Conservation (phyloP, 2,797 vertebrate species). For the Enteromius argenteus region DNA sequence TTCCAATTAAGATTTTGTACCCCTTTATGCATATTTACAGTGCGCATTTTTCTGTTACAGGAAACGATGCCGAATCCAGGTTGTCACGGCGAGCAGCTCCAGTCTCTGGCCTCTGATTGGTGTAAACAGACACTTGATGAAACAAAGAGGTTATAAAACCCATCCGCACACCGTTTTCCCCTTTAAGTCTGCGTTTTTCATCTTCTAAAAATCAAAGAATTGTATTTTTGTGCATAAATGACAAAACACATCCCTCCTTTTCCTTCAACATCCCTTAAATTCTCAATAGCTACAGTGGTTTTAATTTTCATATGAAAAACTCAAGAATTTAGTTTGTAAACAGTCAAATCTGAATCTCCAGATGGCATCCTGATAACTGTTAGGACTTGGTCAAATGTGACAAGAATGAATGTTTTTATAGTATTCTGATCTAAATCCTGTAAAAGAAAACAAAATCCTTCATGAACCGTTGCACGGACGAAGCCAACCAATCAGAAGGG, state of each 20-base stretch:
- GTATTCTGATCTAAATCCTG: neutral
- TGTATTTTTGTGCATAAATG: conserved; percentile 57
- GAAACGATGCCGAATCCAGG: conserved; percentile 2
- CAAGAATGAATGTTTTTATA: conserved; percentile 22
- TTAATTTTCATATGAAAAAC: conserved; percentile 25
- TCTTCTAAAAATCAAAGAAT: conserved; percentile 42
- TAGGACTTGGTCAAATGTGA: neutral
- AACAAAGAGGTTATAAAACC: conserved; percentile 51
- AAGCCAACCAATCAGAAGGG: conserved; percentile 29
- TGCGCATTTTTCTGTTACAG: neutral
- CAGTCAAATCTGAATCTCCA: conserved; percentile 54
- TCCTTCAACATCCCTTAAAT: conserved; percentile 70
- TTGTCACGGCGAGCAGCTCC: conserved; percentile 39
- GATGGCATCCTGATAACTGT: conserved; percentile 53
- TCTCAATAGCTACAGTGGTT: conserved; percentile 66
- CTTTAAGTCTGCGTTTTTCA: conserved; percentile 36
- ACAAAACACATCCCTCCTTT: conserved; percentile 67
- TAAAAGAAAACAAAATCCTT: conserved; percentile 70
- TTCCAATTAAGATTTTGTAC: neutral
- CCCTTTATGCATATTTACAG: conserved; percentile 6
- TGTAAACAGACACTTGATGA: conserved; percentile 63
- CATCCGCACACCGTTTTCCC: conserved; percentile 32
- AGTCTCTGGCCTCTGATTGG: conserved; percentile 49
- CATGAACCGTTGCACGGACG: conserved; percentile 62
- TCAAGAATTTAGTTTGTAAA: conserved; percentile 41